Conservation (phyloP, 2,888 invertebrate genomes). For the Agrotis puta region DNA sequence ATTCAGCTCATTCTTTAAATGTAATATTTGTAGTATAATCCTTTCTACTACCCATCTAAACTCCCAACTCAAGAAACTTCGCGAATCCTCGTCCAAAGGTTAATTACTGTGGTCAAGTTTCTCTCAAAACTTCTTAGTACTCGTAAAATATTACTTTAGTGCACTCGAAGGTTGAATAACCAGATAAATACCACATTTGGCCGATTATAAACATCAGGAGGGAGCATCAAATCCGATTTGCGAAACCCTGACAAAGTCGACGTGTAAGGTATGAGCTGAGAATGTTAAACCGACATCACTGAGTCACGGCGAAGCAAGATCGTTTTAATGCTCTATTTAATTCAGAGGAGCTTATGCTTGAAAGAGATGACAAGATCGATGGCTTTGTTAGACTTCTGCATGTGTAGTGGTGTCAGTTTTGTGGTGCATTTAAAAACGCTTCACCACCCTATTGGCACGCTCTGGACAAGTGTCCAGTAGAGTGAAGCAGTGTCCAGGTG, state of each 20-base stretch:
- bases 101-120: not conserved
- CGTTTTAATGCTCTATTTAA: slow-evolving; percentile 38
- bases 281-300: slow-evolving; percentile 36
- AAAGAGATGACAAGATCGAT: not conserved
- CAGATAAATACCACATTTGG: slow-evolving; percentile 35
- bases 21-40: not conserved
- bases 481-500: no score
- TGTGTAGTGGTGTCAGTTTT: not conserved
- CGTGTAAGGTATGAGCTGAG: slow-evolving; percentile 32
- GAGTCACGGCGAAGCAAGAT: slow-evolving; percentile 19
- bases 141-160: not conserved
- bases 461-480: no score
- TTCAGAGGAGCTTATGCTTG: slow-evolving; percentile 13
- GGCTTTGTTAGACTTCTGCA: not conserved
- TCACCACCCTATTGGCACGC: no score
- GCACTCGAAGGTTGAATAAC: slow-evolving; percentile 42
- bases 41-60: not conserved
- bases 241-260: slow-evolving; percentile 57
- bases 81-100: not conserved
- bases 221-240: slow-evolving; percentile 59
- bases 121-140: not conserved
- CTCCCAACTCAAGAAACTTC: not conserved
- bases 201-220: slow-evolving; percentile 52
- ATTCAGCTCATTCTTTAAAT: not conserved
- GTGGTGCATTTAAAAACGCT: not conserved